Evolutionary conservation across 2,797 vertebrate genomes (phyloP), one percentile per base, ranked within the genome.

Genomic region (Brachyalestes nurse): DNA sequence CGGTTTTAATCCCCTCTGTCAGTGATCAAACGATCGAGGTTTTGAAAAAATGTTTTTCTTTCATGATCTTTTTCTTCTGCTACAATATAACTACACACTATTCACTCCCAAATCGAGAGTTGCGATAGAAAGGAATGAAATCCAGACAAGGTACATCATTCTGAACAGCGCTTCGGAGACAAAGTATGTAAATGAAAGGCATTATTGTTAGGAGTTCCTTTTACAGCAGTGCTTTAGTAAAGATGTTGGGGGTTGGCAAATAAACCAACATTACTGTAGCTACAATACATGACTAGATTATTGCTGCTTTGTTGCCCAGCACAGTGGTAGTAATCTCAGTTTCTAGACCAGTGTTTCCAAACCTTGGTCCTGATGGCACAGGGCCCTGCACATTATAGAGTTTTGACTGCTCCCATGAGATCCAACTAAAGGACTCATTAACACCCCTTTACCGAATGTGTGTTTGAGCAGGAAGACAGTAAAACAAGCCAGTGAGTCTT

Each of bases 251-350:
- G 53, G 47, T 58, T 42, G 23, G 21, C 67, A 13, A 82, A 14
- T 13, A 66, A 77, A 47, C 64, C 64, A 74, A 70, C 66, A 78
- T 66, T 42, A 62, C n/a, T 67, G 73, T 49, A 16, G 81, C 86
- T 87, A 87, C 83, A 85, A 75, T 77, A 71, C 70, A 82, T 86
- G 82, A 88, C 84, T 82, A 87, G 79, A 87, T 94, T 95, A 94
- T 94, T 95, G 94, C 93, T 93, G 91, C 81, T 79, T 91, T 88
- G 60, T 17, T 5, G 78, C 88, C 66, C 72, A 88, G 89, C 90
- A 92, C 90, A 89, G 91, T 91, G 90, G 88, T 84, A 71, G n/a
- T 62, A 53, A 67, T 75, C 65, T 70, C 67, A 70, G 28, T 25
- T 73, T 34, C 19, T 73, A 51, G 16, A n/a, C 53, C 47, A 51